Conservation (phyloP, 2,797 vertebrate species). For the Todus mexicanus region DNA sequence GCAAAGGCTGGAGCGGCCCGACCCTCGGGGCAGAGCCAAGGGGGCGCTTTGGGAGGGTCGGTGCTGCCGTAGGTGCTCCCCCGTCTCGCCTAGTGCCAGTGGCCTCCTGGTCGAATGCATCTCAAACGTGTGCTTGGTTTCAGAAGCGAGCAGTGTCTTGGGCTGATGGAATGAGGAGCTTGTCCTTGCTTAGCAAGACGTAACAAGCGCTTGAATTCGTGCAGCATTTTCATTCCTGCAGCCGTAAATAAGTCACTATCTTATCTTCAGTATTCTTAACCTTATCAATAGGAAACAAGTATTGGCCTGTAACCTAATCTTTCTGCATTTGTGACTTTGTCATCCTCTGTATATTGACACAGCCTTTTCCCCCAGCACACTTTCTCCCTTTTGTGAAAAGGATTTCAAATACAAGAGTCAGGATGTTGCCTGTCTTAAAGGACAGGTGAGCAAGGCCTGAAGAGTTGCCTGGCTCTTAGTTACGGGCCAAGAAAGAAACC, state of each 20-base stretch:
- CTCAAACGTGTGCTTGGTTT: not conserved
- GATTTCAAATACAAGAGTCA: not conserved
- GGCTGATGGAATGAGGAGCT: not conserved
- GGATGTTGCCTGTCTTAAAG: not conserved
- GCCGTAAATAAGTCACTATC: not conserved
- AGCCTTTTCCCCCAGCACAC: not conserved
- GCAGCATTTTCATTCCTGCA: not conserved
- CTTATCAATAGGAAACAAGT: slow-evolving; percentile 6
- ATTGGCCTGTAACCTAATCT: not conserved
- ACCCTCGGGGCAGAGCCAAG: not conserved
- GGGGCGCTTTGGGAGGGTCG: not conserved
- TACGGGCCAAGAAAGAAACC: not conserved
- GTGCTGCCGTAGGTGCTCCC: rapidly evolving
- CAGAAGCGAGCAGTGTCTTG: not conserved
- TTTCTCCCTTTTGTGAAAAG: not conserved
- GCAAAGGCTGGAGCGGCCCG: not conserved
- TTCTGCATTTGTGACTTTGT: not conserved
- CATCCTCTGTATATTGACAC: not conserved
- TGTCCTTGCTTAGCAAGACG: not conserved
- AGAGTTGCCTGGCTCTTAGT: not conserved
- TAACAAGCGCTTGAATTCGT: not conserved
- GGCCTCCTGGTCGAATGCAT: not conserved
- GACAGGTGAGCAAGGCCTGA: not conserved
- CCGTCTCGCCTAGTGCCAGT: rapidly evolving
- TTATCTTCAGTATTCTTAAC: not conserved